Base-by-base conservation (phyloP, 2,797 vertebrate genomes). In the Siniperca scherzeri region DNA sequence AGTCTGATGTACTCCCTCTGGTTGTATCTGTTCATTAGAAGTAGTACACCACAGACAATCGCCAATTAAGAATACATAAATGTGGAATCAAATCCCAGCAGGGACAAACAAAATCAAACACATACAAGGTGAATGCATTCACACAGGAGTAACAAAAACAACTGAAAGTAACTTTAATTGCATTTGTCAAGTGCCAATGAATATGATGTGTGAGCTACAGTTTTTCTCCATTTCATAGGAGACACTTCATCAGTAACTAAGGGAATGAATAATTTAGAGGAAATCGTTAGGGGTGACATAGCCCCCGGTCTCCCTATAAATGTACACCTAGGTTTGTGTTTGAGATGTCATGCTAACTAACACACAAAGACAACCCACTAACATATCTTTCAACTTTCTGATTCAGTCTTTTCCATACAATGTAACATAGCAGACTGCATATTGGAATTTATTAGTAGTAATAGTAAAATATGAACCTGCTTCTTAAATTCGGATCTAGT, bases 401-500 rank as follows among this genome's bases (percentile, higher is more conserved):
- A 25, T 25, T 55, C 38, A 36, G 44, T 44, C 5, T 0, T 38
- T 48, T 40, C 30, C n/a, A 5, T 16, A 10, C 13, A 76, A 71
- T 71, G 38, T 30, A 38, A 55, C 46, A 59, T 7, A 55, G 36
- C 9, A 21, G 38, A 40, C 10, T 5, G 22, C 17, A 79, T 21
- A 14, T 14, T 57, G 14, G n/a, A 8, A 7, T 44, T 59, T 13
- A 5, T 69, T 9, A 22, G 48, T 52, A 22, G 8, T 44, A 44
- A 42, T 50, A 50, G 46, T 48, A 17, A 33, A 33, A 65, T 30
- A 52, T 22, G 14, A 64, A 7, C 17, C 33, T 46, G 9, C 62
- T 68, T 84, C 48, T 70, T 42, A 25, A 33, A 70, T 65, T 66
- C 55, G 56, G 1, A 57, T 76, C 44, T 55, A 52, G 11, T 71